Evolutionary conservation across 2,113 vertebrate species (phyloP), one percentile per base, ranked within the genome.

Genomic region (Bubo scandiacus): DNA sequence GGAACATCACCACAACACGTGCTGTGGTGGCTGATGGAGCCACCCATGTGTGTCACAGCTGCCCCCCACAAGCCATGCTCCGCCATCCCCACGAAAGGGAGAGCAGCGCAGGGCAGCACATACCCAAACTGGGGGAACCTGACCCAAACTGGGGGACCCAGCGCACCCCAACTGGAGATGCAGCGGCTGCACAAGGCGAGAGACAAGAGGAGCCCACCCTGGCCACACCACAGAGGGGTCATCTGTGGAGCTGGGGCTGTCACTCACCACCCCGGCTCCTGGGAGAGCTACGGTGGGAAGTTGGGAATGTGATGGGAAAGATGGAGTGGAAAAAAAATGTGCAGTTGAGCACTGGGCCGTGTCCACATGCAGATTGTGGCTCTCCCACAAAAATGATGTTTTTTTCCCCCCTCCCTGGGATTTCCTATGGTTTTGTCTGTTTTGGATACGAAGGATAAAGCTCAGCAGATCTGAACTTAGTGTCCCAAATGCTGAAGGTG

Each of bases 371-470:
- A 36, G 20, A 19, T 58, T 36, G 51, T 38, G 52, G 11, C 52
- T 66, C 23, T 52, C 36, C 43, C 65, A 40, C 36, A 66, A 65
- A 87, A 17, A 11, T 4, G 0, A 30, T 58, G 5, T 0, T 7
- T 29, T 9, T 12, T 17, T 6, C 0, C 0, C 4, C 6, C 11
- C 0, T 4, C 7, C 11, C 15, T 4, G 2, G 16, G 9, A 58
- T 65, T 86, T 40, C 59, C 10, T 42, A 4, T 42, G 21, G 23
- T 25, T 85, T 59, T 49, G 25, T 34, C 42, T 40, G 36, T 22
- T 81, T n/a, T 23, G 74, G 83, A 15, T 29, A 2, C 34, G 27
- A 67, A 66, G 30, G 55, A 12, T 6, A 7, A 26, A 55, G 55
- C 70, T 40, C 30, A 36, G 83, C 65, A 51, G 11, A 19, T 5